Conservation (phyloP, 2,888 invertebrate genomes). For the Priocnemis perturbator region DNA sequence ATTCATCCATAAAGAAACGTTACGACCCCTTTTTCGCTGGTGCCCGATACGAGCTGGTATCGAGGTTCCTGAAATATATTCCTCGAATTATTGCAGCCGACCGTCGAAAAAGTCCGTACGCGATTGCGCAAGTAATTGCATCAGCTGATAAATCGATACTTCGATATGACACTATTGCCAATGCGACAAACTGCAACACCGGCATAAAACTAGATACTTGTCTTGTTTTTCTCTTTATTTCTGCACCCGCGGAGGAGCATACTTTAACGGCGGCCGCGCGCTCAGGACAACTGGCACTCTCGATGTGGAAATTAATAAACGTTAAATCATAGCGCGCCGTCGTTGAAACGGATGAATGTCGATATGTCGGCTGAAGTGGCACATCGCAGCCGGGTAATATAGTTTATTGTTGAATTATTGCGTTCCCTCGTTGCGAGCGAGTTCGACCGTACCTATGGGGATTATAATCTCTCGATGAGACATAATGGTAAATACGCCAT, state of each 20-base stretch:
- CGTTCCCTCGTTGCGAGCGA: constrained; percentile 30
- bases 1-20: constrained; percentile 31
- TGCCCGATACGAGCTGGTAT: constrained; percentile 29
- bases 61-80: background rate
- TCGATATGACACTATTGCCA: too few relatives aligned
- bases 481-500: constrained; percentile 34
- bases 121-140: background rate
- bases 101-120: constrained; percentile 6
- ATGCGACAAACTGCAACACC: too few relatives aligned
- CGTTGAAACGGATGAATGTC: constrained; percentile 35
- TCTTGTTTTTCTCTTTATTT: too few relatives aligned
- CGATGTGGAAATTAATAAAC: constrained; percentile 43
- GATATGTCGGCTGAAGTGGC: constrained; percentile 43
- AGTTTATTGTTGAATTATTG: constrained; percentile 50
- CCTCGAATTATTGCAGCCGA: constrained; percentile 21
- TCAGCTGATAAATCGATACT: too few relatives aligned
- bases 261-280: too few relatives aligned
- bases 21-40: constrained; percentile 33
- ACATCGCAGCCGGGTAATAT: constrained; percentile 33
- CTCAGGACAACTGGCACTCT: too few relatives aligned
- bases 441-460: constrained; percentile 11
- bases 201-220: too few relatives aligned
- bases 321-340: constrained; percentile 32
- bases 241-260: too few relatives aligned
- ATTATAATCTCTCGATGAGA: constrained; percentile 47